Evolutionary conservation across 1,140 invertebrate genomes (phyloP).

Genomic region (Temnothorax nylanderi): DNA sequence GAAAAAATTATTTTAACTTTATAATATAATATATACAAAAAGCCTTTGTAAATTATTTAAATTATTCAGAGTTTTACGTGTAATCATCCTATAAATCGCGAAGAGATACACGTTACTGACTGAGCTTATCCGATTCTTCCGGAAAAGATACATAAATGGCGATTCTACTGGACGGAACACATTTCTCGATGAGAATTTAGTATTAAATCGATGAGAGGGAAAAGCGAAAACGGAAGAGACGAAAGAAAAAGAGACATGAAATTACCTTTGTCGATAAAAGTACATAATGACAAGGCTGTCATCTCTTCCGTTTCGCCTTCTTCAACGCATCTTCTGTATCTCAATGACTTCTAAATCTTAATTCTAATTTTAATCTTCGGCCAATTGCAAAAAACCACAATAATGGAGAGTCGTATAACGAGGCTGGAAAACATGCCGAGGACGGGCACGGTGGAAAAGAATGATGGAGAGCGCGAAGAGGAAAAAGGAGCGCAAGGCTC

Average conservation of each 20-base stretch:
- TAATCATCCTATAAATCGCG: not conserved
- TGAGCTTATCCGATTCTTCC: not conserved
- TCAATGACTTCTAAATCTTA: not conserved
- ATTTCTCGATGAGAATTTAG: not conserved
- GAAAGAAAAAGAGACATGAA: not conserved
- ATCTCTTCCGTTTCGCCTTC: not conserved
- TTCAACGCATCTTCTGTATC: not conserved
- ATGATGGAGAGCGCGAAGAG: constrained; percentile 42
- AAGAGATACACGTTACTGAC: not conserved
- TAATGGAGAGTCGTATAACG: constrained; percentile 10
- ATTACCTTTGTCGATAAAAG: not conserved
- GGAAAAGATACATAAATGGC: not conserved
- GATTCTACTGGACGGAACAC: not conserved
- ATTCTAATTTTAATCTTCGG: constrained; percentile 52
- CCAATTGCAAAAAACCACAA: constrained; percentile 5
- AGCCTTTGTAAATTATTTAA: not conserved
- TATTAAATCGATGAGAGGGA: not conserved
- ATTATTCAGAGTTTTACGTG: not conserved
- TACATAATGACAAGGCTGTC: not conserved
- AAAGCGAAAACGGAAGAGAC: not conserved
- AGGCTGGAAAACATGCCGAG: constrained; percentile 5
- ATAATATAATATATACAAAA: not conserved
- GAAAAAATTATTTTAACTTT: not conserved
- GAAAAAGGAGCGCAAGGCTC: constrained; percentile 51
- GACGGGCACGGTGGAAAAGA: constrained; percentile 1